A percentile compares a stretch with the other conserved stretches of the same genome.
These are phyloP conservation scores for Eumaeus atala DNA, from an alignment of 1,140 invertebrate genomes.

Conservation along the genomic window DNA sequence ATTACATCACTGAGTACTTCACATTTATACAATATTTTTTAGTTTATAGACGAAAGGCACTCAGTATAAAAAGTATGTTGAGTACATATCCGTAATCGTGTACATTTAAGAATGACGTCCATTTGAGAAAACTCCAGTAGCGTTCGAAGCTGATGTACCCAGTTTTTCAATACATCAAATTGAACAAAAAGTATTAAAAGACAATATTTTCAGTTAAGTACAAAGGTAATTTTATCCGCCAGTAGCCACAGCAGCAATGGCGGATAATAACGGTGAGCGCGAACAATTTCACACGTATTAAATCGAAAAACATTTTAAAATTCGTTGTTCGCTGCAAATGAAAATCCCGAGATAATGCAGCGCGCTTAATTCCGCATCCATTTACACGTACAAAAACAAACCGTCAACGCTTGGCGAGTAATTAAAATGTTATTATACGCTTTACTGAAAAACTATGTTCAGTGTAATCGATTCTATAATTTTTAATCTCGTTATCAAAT, in stretches of 20 bases:
- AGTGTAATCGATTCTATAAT: too few relatives aligned
- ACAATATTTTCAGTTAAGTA: constrained; percentile 11
- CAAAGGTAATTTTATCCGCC: constrained; percentile 10
- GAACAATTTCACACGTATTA: constrained; percentile 29
- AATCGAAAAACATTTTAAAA: constrained; percentile 30
- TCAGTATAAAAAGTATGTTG: too few relatives aligned
- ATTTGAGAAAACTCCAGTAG: too few relatives aligned
- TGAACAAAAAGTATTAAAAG: constrained; percentile 1
- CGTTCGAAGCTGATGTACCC: too few relatives aligned
- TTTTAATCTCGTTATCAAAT: too few relatives aligned
- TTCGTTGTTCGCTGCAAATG: constrained; percentile 27
- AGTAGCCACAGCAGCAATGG: neutral
- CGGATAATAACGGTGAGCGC: constrained; percentile 16
- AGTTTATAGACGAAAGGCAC: too few relatives aligned
- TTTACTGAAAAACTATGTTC: neutral
- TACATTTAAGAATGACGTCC: too few relatives aligned
- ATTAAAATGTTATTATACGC: constrained; percentile 9
- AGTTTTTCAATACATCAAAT: too few relatives aligned
- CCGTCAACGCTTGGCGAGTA: neutral
- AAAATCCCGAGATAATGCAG: constrained; percentile 27
- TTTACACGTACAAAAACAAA: constrained; percentile 22
- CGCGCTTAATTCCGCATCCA: constrained; percentile 23
- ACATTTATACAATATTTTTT: too few relatives aligned
- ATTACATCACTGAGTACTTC: too few relatives aligned
- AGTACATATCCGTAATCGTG: too few relatives aligned